Evolutionary conservation across 2,113 vertebrate genomes (phyloP).

Genomic region (Tinamus guttatus): DNA sequence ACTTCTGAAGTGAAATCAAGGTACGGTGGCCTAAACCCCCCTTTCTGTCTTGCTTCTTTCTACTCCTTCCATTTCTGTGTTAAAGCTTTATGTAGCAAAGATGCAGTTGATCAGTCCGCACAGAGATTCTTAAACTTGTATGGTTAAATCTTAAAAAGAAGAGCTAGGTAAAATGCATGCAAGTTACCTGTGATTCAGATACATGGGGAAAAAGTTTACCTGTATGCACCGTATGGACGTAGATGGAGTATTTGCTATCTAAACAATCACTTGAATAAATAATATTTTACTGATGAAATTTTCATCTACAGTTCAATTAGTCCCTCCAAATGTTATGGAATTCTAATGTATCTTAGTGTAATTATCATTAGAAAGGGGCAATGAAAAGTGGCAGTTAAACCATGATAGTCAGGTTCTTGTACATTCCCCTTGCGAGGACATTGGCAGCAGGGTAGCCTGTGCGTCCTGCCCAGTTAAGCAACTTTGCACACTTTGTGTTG

Average conservation of each 20-base stretch:
- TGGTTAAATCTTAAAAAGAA: neutral
- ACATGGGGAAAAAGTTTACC: neutral
- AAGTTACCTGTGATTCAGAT: neutral
- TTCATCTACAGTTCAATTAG: neutral
- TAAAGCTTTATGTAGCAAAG: neutral
- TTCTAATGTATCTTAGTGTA: neutral
- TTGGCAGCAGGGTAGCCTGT: neutral
- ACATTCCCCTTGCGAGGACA: neutral
- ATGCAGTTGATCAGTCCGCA: neutral
- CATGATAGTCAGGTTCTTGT: neutral
- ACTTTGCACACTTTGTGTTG: neutral
- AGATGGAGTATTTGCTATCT: neutral
- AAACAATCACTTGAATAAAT: neutral
- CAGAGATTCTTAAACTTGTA: neutral
- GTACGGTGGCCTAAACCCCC: conserved; percentile 57
- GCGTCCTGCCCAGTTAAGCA: neutral
- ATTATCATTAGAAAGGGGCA: neutral
- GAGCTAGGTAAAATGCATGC: neutral
- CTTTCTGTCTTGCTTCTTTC: neutral
- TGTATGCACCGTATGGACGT: neutral
- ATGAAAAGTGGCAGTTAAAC: neutral
- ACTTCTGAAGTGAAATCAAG: conserved; percentile 83
- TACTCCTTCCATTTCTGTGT: neutral
- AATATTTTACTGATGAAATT: neutral
- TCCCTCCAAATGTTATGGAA: neutral